phyloP scores from a whole-genome alignment of 2,888 invertebrate genomes.

The Rhabditoides inermis region DNA sequence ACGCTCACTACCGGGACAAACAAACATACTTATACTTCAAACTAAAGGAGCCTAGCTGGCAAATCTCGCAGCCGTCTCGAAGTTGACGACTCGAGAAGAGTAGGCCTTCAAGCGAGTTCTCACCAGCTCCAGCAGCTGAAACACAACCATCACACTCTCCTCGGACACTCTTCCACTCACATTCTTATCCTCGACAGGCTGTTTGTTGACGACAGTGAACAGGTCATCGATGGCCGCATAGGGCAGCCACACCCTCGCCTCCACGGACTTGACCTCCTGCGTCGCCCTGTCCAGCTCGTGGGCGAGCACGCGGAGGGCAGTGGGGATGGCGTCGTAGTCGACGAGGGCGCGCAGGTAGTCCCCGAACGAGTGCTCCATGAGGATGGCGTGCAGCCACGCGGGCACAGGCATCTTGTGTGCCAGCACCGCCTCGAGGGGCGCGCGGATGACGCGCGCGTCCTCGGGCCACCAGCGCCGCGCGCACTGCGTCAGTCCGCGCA shows the following conservation, averaged over 20 bases:
- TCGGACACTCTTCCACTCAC: too few species aligned
- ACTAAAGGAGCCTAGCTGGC: background rate
- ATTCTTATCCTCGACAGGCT: background rate
- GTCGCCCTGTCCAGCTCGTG: constrained; percentile 17
- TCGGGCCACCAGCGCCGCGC: constrained; percentile 12
- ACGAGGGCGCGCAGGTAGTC: constrained; percentile 33
- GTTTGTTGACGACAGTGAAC: constrained; percentile 4
- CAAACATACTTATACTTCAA: background rate
- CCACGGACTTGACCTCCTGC: constrained; percentile 4
- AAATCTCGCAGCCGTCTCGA: constrained; percentile 7
- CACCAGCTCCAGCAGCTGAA: constrained; percentile 2
- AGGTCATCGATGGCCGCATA: constrained; percentile 19
- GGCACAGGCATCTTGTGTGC: constrained; percentile 13
- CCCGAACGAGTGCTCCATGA: constrained; percentile 28
- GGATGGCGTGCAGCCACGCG: constrained; percentile 18
- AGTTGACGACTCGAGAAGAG: constrained; percentile 1
- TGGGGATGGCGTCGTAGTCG: constrained; percentile 25
- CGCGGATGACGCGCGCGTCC: constrained; percentile 20
- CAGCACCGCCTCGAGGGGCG: constrained; percentile 16
- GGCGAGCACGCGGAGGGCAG: constrained; percentile 19
- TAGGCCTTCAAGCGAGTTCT: constrained; percentile 3
- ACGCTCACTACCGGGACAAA: background rate
- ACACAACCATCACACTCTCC: background rate
- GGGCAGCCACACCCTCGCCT: constrained; percentile 12
- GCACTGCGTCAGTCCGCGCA: constrained; percentile 13